These are phyloP conservation scores for Myotis daubentonii DNA, from an alignment of 2,797 vertebrate species.

Conservation along the genomic window DNA sequence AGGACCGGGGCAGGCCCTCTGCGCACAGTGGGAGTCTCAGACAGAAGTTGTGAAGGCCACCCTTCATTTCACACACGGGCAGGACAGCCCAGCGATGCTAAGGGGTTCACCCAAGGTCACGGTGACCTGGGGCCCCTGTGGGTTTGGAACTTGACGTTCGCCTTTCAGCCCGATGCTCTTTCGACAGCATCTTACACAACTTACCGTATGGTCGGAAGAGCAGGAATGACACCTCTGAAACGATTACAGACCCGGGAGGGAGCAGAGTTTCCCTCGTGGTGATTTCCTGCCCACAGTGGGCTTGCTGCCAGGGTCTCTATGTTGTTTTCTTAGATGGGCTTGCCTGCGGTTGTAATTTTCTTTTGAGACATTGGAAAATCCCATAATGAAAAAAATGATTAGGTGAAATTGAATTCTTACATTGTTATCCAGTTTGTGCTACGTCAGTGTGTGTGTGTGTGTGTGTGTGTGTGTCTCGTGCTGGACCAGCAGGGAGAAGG, in stretches of 20 bases:
- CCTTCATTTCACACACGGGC: background rate
- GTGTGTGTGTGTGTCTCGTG: background rate
- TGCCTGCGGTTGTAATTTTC: slow-evolving; percentile 27
- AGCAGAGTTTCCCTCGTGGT: slow-evolving; percentile 51
- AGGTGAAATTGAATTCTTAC: slow-evolving; percentile 23
- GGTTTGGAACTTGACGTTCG: slow-evolving; percentile 11
- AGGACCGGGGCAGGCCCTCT: background rate
- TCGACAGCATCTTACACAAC: slow-evolving; percentile 37
- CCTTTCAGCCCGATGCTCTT: slow-evolving; percentile 31
- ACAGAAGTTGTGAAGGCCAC: background rate
- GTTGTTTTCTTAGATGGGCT: slow-evolving; percentile 25
- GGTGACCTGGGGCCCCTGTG: background rate
- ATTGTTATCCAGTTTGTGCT: background rate
- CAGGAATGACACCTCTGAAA: slow-evolving; percentile 13
- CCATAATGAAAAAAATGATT: background rate
- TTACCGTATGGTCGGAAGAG: background rate
- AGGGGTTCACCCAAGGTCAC: background rate
- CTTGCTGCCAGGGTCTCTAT: slow-evolving; percentile 10
- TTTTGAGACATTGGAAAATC: slow-evolving; percentile 62
- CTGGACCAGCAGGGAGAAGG: background rate
- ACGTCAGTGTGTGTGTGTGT: background rate
- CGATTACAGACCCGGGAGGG: background rate
- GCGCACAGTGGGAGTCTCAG: background rate
- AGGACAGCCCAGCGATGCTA: background rate
- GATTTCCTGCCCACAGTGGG: slow-evolving; percentile 61